Evolutionary conservation across 2,797 vertebrate genomes (phyloP), one percentile per base, ranked within the genome.

Genomic region (Coregonus sp.): DNA sequence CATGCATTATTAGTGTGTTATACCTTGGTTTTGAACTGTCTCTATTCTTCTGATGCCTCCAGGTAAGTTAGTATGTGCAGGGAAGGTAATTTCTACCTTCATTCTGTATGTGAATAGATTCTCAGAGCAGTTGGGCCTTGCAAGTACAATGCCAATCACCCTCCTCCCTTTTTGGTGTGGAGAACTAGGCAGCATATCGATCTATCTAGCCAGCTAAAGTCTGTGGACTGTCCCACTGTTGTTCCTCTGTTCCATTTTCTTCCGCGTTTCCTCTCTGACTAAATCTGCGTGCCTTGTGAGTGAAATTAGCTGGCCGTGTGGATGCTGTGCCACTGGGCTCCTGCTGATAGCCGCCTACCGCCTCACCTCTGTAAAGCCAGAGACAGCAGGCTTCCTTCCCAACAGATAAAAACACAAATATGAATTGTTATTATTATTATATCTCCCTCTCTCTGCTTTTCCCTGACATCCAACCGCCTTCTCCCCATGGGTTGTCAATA

Each of bases 221-320:
- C 79, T 61, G 67, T 80, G 80, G 84, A 83, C 33, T 40, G 81
- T 89, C 89, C 86, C 86, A 82, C 80, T 75, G 86, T 87, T 84
- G 76, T 91, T 86, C 79, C 82, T 89, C 81, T 80, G 52, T 78
- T 73, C 56, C 70, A 84, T 88, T 93, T 92, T 93, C 87, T 86
- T 88, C 82, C 85, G 79, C 80, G 78, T 88, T 87, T 84, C 79
- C 76, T 78, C 84, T 89, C 80, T 80, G 80, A 77, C 82, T 40
- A 83, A 86, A 88, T 90, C 82, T 86, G 86, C 83, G 81, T 80
- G 86, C 81, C 85, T 87, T 89, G 75, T 68, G 72, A 82, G 81
- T 75, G 81, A 91, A 94, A 92, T 92, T 89, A 91, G 86, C 91
- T 88, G 86, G 69, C 72, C 70, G 86, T 56, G 85, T 84, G 84